Conservation (phyloP, 2,113 vertebrate species). For the Antechinus flavipes region DNA sequence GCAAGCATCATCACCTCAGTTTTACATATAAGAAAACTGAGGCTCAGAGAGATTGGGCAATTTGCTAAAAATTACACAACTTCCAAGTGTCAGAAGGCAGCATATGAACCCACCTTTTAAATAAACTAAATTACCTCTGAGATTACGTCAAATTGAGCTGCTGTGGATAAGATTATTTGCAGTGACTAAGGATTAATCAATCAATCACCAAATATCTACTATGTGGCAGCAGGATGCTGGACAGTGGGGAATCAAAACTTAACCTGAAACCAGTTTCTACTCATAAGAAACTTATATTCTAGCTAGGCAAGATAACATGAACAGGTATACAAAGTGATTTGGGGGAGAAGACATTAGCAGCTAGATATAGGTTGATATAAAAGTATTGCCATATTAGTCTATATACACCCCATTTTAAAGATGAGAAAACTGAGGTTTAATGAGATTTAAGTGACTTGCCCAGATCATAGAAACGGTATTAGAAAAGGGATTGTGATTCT, state of each 20-base stretch:
- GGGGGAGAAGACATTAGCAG: neutral
- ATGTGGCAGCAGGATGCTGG: neutral
- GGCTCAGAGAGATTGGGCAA: neutral
- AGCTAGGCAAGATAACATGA: too few relatives aligned
- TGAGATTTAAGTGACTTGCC: neutral
- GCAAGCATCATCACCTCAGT: neutral
- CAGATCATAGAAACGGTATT: neutral
- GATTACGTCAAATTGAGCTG: neutral
- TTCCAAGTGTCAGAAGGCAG: neutral
- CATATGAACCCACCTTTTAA: neutral
- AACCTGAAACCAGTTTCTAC: neutral
- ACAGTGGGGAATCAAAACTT: neutral
- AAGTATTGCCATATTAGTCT: neutral
- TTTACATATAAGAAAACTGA: neutral
- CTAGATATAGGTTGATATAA: neutral
- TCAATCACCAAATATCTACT: neutral
- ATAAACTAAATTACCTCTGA: neutral
- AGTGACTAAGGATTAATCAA: neutral
- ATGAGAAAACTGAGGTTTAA: neutral
- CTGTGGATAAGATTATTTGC: neutral
- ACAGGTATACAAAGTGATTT: neutral
- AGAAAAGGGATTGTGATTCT: neutral
- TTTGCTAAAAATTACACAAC: constrained; percentile 1
- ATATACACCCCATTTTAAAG: neutral
- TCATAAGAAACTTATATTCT: neutral